Evolutionary conservation across 2,797 vertebrate species (phyloP), one percentile per base, ranked within the genome.

Genomic region (Setipinna tenuifilis): DNA sequence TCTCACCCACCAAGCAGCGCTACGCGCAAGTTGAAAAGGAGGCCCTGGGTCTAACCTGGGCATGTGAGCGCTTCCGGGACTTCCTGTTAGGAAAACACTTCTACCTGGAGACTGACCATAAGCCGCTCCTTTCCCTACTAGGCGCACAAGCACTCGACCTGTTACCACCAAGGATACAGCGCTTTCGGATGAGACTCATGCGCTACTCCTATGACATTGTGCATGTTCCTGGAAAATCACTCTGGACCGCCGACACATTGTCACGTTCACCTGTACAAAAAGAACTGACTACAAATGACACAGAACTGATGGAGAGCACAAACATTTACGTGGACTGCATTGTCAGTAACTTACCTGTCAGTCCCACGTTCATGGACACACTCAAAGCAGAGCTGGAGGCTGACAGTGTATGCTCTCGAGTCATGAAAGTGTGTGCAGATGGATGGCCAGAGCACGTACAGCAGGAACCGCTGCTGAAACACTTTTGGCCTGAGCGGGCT

Each of bases 101-200:
- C 46, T 7, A 9, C 2, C 59, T 82, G 19, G 41, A 82, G 46
- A 83, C 85, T 0, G 86, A 91, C 2, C 86, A 90, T 6, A 88
- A 87, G 54, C 85, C 86, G 0, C 58, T 87, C 2, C 5, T 89
- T 0, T 82, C 11, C 31, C 84, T 90, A 0, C 85, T 90, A 0
- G 89, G 81, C 68, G 75, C 48, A 0, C 86, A 91, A 65, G 85
- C 28, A 11, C 23, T 88, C 21, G 86, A 88, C 35, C 35, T 78
- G 0, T 11, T 87, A 2, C 89, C 82, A 0, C 85, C 71, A 0
- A 87, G 86, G 31, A 88, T 90, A 19, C 83, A 83, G 57, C 46
- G 59, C 12, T 90, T 90, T 61, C 21, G 78, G 19, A 85, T 86
- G 80, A 83, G 86, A 16, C 58, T 89, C 11, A 90, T 88, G 86